Base-by-base conservation (phyloP, 1,140 invertebrate species). In the Calycopis cecrops region DNA sequence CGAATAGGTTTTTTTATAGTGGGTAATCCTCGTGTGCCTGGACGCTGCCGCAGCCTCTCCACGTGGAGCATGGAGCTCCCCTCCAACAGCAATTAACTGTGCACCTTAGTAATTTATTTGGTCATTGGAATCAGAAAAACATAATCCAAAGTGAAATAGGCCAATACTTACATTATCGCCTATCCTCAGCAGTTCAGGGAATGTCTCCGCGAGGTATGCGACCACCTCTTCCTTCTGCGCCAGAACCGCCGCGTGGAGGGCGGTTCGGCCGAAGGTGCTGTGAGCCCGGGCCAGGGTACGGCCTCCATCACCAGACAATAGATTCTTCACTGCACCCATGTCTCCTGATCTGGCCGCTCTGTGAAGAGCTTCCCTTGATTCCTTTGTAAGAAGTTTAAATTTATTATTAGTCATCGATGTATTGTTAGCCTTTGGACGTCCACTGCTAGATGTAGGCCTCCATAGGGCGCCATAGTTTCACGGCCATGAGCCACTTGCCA, bases 241-340 rank as follows among this genome's bases (percentile, higher is more conserved):
- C 2, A 98, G 80, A 4, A 97, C 93, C 0, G 96, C 95, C 14
- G 97, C 89, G 65, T 98, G 96, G 1, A 97, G 78, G 0, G 94
- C 89, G 50, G 92, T 83, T 28, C 75, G 73, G 40, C 91, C 91
- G 60, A 91, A 91, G 21, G 88, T 85, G 75, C 96, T 95, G 79
- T 95, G 96, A 0, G 93, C 93, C 9, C 91, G 88, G 0, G 94
- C 92, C 4, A 97, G 77, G 12, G 92, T 89, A 55, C 89, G 89
- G 6, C 90, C 92, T 55, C 92, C 91, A 35, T 90, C 90, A 49
- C 85, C 76, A 38, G 91, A 87, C 0, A 94, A 75, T 10, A 92
- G 79, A 50, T 91, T 86, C 60, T 90, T 90, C 0, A 94, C 90
- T 7, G 90, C 85, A 1, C 87, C 71, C 9, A 92, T 62, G 44